Base-by-base conservation (phyloP, 2,888 invertebrate genomes). In the Pheosia tremula region DNA sequence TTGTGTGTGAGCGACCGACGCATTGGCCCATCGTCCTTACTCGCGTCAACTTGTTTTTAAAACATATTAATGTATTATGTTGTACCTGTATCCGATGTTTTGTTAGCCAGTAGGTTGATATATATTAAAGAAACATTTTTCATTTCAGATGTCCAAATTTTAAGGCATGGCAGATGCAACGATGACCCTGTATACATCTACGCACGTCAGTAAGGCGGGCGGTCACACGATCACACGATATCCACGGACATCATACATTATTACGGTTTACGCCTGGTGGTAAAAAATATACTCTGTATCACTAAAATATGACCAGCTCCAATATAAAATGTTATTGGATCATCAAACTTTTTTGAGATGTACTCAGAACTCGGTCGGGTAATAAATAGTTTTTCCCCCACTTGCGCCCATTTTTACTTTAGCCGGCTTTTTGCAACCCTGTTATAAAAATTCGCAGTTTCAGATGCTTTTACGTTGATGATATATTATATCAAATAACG, bases 311-410 rank as follows among this genome's bases (percentile, higher is more conserved):
- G 50, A 58, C 38, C 39, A 41, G 24, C 10, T 50, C 45, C 50
- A 13, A 55, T 49, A 60, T 59, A 54, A 53, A 50, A 47, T 53
- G 56, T 66, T 62, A 57, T 54, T 61, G 57, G 58, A 57, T 62
- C 60, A 57, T 59, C 60, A 62, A 59, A 62, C 38, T 59, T 60
- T 54, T 58, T 55, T 56, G 50, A 57, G 63, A 64, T 66, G 59
- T 60, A 63, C 67, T 62, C 63, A 60, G 56, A 63, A 70, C 58
- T 65, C 60, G 65, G 67, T 66, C 61, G 62, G 61, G 66, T 57
- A 72, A 70, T 74, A 72, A 70, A 72, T 68, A 66, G 60, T 62
- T 70, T 69, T 73, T 57, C 41, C 13, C 41, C 72, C 61, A 59
- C 63, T 66, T 63, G 63, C 64, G 63, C 58, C 60, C 41, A 62